A percentile compares a stretch with the other conserved stretches of the same genome.
Evolutionary conservation across 2,888 invertebrate genomes (phyloP).

Genomic region (Ochropleura leucogaster): DNA sequence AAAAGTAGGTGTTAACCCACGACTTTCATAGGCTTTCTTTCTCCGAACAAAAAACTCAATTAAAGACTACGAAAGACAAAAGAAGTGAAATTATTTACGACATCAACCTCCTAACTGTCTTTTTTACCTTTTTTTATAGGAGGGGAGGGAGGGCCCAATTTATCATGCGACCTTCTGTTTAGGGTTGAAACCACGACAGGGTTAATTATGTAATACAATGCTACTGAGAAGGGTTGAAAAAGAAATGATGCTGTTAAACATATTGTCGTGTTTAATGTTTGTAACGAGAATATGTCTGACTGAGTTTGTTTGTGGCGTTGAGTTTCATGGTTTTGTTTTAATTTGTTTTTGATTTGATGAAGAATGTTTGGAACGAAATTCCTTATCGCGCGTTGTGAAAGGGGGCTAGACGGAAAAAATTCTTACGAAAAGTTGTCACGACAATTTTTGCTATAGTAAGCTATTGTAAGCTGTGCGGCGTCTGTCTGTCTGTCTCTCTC

Average conservation of each 20-base stretch:
- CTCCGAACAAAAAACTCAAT: slow-evolving; percentile 61
- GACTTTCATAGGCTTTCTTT: slow-evolving; percentile 20
- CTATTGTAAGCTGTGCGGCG: too few relatives aligned
- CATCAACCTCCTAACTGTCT: slow-evolving; percentile 45
- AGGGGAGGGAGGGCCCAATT: slow-evolving; percentile 43
- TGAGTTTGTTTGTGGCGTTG: slow-evolving; percentile 29
- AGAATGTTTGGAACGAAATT: too few relatives aligned
- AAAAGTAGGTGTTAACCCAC: slow-evolving; percentile 16
- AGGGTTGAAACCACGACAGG: slow-evolving; percentile 51
- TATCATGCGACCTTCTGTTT: slow-evolving; percentile 59
- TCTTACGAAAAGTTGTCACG: too few relatives aligned
- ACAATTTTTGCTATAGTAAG: too few relatives aligned
- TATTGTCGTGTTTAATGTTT: slow-evolving; percentile 53
- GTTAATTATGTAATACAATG: slow-evolving; percentile 65
- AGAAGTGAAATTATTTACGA: slow-evolving; percentile 56
- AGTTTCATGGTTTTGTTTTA: slow-evolving; percentile 23
- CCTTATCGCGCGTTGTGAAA: too few relatives aligned
- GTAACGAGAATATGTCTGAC: slow-evolving; percentile 22
- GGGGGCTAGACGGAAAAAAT: too few relatives aligned
- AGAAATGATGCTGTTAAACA: slow-evolving; percentile 53
- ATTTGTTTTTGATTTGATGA: slow-evolving; percentile 30
- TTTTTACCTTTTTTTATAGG: slow-evolving; percentile 56
- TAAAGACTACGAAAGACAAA: slow-evolving; percentile 54
- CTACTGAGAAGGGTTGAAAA: slow-evolving; percentile 59
- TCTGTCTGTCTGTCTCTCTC: too few relatives aligned